Evolutionary conservation across 2,113 vertebrate species (phyloP).

Genomic region (Amblyopsis rosae): DNA sequence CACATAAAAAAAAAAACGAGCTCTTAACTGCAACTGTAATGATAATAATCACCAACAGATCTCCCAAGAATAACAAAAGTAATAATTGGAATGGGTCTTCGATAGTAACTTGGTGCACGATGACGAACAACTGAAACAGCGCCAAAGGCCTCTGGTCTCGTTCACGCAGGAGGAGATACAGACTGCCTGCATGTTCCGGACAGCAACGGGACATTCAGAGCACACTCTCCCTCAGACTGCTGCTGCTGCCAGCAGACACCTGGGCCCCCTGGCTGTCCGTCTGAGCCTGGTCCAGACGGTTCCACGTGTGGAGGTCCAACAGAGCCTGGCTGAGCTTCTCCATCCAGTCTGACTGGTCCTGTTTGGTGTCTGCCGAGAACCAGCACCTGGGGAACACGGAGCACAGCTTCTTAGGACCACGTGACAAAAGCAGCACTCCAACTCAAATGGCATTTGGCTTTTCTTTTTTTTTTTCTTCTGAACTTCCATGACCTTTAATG

Average conservation of each 20-base stretch:
- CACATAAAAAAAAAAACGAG: too few species aligned
- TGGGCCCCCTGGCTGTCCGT: conserved; percentile 6
- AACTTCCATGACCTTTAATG: too few species aligned
- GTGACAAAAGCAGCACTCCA: background rate
- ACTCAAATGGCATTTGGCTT: background rate
- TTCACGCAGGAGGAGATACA: too few species aligned
- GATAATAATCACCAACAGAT: conserved; percentile 5
- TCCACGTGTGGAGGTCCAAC: conserved; percentile 77
- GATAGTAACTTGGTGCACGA: too few species aligned
- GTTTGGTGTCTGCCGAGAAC: conserved; percentile 77
- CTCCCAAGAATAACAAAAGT: too few species aligned
- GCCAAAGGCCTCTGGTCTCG: too few species aligned
- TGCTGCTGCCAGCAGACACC: conserved; percentile 12
- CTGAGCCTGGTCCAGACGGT: background rate
- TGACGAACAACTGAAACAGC: too few species aligned
- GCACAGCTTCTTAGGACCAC: background rate
- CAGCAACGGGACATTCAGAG: conserved; percentile 40
- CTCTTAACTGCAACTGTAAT: conserved; percentile 14
- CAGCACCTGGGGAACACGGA: conserved; percentile 60
- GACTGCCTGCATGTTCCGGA: too few species aligned
- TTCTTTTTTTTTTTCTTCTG: too few species aligned
- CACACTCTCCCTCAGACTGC: conserved; percentile 67
- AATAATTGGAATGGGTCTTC: too few species aligned
- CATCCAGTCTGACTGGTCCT: conserved; percentile 75
- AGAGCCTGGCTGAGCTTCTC: conserved; percentile 76